Conservation (phyloP, 2,888 invertebrate species). For the Neelides folsomi region DNA sequence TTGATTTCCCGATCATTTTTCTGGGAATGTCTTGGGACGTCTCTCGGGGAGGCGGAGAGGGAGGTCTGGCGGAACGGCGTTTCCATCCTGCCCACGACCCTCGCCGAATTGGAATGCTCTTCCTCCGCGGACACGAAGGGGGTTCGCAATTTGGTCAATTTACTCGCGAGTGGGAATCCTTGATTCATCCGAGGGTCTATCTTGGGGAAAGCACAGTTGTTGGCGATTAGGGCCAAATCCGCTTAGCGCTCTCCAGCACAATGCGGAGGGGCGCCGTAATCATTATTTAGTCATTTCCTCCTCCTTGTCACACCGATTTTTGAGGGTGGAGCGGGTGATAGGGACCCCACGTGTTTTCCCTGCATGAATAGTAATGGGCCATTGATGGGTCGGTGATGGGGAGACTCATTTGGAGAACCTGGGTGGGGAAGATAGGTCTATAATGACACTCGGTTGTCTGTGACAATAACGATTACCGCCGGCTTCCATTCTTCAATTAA, state of each 20-base stretch:
- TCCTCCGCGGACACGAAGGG: conserved; percentile 10
- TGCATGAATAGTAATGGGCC: no score
- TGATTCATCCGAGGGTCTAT: conserved; percentile 18
- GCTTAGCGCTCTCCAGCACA: conserved; percentile 1
- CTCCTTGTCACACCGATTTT: background rate
- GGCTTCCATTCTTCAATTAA: no score
- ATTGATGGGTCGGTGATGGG: no score
- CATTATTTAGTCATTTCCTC: background rate
- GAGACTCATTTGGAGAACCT: no score
- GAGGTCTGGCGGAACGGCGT: conserved; percentile 5
- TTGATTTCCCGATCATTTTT: conserved; percentile 22
- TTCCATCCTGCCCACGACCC: background rate
- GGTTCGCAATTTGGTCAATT: conserved; percentile 23
- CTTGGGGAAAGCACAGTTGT: conserved; percentile 30
- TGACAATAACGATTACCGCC: no score
- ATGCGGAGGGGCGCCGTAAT: no score
- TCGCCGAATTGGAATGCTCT: background rate
- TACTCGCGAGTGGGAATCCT: conserved; percentile 20
- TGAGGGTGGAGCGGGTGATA: no score
- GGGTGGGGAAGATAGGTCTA: no score
- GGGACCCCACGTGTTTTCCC: no score
- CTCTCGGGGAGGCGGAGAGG: conserved; percentile 4
- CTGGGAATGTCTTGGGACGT: conserved; percentile 11
- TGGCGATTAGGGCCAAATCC: conserved; percentile 27
- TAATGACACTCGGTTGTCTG: no score